A percentile compares a stretch with the other conserved stretches of the same genome.
Conservation (phyloP, 2,888 invertebrate genomes). For the Thecocarcelia acutangulata region DNA sequence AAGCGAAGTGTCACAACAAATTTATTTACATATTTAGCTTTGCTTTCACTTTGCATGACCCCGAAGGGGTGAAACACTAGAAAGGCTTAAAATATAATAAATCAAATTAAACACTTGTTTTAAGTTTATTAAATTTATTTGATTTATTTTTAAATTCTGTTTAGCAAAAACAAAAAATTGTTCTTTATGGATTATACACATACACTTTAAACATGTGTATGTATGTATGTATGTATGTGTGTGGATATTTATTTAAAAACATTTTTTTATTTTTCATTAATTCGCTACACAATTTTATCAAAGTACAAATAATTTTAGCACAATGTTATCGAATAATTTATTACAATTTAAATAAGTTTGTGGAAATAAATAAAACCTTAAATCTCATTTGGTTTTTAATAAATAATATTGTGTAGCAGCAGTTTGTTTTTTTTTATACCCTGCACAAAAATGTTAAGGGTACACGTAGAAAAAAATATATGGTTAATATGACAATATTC, state of each 20-base stretch:
- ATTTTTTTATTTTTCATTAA: no score
- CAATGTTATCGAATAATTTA: constrained; percentile 40
- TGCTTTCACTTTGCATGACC: neutral
- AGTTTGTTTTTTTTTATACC: neutral
- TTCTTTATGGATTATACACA: no score
- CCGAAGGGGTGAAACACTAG: neutral
- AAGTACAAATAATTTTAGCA: constrained; percentile 25
- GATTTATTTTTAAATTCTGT: constrained; percentile 23
- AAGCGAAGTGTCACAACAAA: constrained; percentile 11
- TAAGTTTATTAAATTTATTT: constrained; percentile 50
- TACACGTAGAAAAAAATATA: no score
- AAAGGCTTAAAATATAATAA: neutral
- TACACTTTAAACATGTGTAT: no score
- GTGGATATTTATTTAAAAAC: no score
- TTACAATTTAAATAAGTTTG: constrained; percentile 40
- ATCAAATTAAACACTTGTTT: constrained; percentile 41
- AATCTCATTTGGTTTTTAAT: constrained; percentile 1
- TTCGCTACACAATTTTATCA: no score
- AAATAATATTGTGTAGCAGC: no score
- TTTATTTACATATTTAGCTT: neutral
- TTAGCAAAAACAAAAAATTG: neutral
- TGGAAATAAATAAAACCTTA: constrained; percentile 19
- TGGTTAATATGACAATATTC: no score
- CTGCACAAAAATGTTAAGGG: no score
- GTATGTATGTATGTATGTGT: no score